phyloP scores from a whole-genome alignment of 2,797 vertebrate genomes.

The Trachops cirrhosus region DNA sequence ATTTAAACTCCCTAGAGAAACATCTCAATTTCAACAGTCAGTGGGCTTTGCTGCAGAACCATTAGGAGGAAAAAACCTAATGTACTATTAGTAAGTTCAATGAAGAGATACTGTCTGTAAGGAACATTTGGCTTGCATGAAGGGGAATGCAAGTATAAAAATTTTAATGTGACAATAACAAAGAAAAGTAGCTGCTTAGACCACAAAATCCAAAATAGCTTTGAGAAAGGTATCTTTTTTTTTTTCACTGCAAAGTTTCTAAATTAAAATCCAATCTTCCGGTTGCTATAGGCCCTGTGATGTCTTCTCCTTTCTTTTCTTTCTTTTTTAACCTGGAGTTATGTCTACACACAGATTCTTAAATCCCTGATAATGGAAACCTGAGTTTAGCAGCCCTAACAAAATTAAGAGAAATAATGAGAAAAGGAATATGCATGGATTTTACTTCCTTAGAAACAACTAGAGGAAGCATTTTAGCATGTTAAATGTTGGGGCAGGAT shows the following conservation, averaged over 20 bases:
- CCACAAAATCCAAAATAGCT: constrained; percentile 1
- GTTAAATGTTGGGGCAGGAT: not conserved
- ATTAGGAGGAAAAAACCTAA: not conserved
- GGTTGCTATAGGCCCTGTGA: constrained; percentile 34
- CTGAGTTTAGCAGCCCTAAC: not conserved
- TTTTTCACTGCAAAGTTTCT: constrained; percentile 52
- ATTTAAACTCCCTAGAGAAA: constrained; percentile 50
- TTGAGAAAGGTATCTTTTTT: constrained; percentile 32
- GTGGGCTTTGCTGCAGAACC: constrained; percentile 20
- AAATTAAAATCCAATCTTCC: constrained; percentile 51
- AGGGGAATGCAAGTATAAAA: not conserved
- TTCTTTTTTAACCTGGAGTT: constrained; percentile 35
- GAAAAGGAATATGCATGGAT: not conserved
- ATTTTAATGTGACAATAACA: constrained; percentile 45
- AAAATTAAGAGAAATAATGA: constrained; percentile 19
- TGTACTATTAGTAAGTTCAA: not conserved
- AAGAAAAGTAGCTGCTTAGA: constrained; percentile 50
- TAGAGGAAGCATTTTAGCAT: not conserved
- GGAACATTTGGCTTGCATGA: not conserved
- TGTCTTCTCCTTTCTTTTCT: not conserved
- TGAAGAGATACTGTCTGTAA: not conserved
- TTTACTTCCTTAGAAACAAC: not conserved
- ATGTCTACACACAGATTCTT: not conserved
- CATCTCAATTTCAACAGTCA: constrained; percentile 29
- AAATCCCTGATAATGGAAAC: constrained; percentile 14